Conservation (phyloP, 2,888 invertebrate species). For the Crepidodera aurea region DNA sequence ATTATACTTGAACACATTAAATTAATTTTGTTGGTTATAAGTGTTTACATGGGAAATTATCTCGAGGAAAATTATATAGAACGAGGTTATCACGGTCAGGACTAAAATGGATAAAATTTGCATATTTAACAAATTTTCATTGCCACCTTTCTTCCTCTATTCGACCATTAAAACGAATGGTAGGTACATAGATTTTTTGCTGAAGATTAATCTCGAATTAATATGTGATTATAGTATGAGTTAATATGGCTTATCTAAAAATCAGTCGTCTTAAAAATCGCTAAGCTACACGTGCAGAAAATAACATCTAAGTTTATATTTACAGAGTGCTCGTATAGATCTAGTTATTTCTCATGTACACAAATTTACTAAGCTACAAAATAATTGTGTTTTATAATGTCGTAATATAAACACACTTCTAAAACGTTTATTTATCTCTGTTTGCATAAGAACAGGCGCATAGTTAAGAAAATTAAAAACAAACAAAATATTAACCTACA, state of each 20-base stretch:
- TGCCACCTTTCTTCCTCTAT: neutral
- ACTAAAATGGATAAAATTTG: conserved; percentile 21
- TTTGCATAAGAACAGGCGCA: neutral
- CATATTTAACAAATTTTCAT: conserved; percentile 19
- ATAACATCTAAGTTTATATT: neutral
- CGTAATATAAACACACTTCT: neutral
- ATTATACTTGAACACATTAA: conserved; percentile 17
- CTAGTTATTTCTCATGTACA: conserved; percentile 7
- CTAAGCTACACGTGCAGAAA: too few relatives aligned
- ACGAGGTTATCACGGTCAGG: conserved; percentile 17
- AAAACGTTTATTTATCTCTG: conserved; percentile 8
- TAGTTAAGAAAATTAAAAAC: conserved; percentile 21
- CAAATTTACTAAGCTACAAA: neutral
- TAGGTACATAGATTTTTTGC: too few relatives aligned
- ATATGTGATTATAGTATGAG: too few relatives aligned
- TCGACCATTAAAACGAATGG: neutral
- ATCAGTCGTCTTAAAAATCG: too few relatives aligned
- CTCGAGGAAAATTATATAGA: conserved; percentile 12
- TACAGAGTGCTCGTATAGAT: neutral
- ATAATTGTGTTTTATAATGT: conserved; percentile 5
- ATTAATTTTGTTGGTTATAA: conserved; percentile 17
- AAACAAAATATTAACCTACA: conserved; percentile 11
- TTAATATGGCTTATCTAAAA: too few relatives aligned
- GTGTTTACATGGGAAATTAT: conserved; percentile 20
- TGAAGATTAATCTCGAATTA: too few relatives aligned